Base-by-base conservation (phyloP, 1,140 invertebrate species). In the Lepidurus arcticus region DNA sequence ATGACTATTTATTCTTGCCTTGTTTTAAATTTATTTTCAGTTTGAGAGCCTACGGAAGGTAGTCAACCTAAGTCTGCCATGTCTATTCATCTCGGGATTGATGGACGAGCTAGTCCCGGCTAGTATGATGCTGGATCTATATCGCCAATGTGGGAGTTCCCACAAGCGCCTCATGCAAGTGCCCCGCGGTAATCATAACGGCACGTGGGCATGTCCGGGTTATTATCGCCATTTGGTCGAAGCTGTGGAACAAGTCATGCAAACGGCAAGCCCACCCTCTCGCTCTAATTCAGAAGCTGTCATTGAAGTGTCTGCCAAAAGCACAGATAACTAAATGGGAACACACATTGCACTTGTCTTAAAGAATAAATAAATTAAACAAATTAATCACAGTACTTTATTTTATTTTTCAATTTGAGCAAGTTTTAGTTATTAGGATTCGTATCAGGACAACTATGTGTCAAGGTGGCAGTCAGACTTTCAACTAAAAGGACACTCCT, bases 21-120 rank as follows among this genome's bases (percentile, higher is more conserved):
- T 34, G 34, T 34, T 34, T 76, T 73, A 11, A 9, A 76, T 82
- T 81, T 82, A 82, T 74, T 90, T 90, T 9, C 84, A 93, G 91
- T 93, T 90, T 84, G 83, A 90, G 82, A 93, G 92, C 34, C 83
- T 89, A 78, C 85, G 87, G 53, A 94, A 94, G 88, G 88, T 94
- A 77, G 84, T 85, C 73, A 88, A 88, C 45, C 84, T 93, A 43
- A 85, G 87, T 76, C 86, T 91, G 73, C 92, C 93, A 65, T 90
- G 89, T 65, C 84, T 95, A 81, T 92, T 95, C 83, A 88, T 95
- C 82, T 93, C 92, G 76, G 93, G 93, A 21, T 86, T 92, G 79
- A 89, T 90, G 34, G 96, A 97, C 85, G 89, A 89, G 42, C 85
- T 97, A 75, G 94, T 98, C 44, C 95, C 95, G 73, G 90, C 92